These are phyloP conservation scores for Meandrina meandrites DNA, from an alignment of 92 coral and sea anemone species.

Conservation along the genomic window DNA sequence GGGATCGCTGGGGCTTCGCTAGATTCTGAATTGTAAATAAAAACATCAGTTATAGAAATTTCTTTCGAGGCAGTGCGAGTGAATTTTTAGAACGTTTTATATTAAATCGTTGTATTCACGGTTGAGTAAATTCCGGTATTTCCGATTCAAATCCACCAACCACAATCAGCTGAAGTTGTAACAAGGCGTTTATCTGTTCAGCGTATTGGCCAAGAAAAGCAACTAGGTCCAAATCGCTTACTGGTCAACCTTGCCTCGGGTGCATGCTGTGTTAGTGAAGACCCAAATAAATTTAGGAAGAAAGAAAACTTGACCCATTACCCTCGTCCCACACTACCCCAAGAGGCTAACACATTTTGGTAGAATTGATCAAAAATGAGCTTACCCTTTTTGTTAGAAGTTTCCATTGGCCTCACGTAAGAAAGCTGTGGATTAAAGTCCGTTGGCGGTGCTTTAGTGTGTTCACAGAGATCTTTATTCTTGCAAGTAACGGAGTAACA, in stretches of 20 bases:
- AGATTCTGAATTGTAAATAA: conserved; percentile 38
- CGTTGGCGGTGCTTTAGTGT: conserved; percentile 96
- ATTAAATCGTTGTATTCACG: too few species aligned
- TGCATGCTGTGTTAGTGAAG: not conserved
- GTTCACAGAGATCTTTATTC: conserved; percentile 84
- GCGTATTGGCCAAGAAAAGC: too few species aligned
- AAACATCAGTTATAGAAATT: not conserved
- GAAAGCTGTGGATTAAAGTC: conserved; percentile 86
- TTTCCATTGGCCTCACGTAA: conserved; percentile 81
- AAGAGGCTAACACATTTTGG: not conserved
- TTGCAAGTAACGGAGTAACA: conserved; percentile 96
- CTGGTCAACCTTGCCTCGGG: not conserved
- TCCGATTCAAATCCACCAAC: too few species aligned
- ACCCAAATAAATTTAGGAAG: not conserved
- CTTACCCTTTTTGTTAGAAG: conserved; percentile 60
- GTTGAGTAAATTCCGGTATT: too few species aligned
- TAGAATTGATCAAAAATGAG: not conserved
- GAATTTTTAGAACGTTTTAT: too few species aligned
- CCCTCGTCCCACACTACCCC: not conserved
- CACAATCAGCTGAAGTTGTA: too few species aligned
- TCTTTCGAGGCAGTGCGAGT: not conserved
- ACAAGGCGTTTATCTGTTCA: too few species aligned
- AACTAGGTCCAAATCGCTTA: too few species aligned
- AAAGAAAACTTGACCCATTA: too few species aligned
- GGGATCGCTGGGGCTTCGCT: conserved; percentile 77